Conservation (phyloP, 2,888 invertebrate genomes). For the Pristionchus japonicus region DNA sequence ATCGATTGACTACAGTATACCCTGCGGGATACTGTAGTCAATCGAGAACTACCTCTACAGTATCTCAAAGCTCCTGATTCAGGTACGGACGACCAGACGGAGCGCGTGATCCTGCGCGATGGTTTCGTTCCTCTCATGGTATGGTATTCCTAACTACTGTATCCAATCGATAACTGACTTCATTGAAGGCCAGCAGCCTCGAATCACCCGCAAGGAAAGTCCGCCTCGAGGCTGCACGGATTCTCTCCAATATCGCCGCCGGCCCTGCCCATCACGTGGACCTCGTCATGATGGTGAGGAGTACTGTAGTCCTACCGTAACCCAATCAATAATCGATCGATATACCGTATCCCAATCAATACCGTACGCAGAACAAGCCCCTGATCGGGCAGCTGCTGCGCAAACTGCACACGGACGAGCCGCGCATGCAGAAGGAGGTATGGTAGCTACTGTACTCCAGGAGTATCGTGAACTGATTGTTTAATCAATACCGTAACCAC, state of each 20-base stretch:
- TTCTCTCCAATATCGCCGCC: conserved; percentile 44
- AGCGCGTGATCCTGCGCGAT: background rate
- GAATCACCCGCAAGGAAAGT: background rate
- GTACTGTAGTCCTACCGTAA: background rate
- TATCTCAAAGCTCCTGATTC: background rate
- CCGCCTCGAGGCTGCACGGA: conserved; percentile 44
- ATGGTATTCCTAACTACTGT: background rate
- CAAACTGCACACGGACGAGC: background rate
- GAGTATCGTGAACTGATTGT: background rate
- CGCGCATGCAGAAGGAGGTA: conserved; percentile 13
- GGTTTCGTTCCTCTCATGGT: conserved; percentile 30
- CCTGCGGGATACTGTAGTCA: too few species aligned
- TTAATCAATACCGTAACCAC: background rate
- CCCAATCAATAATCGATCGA: background rate
- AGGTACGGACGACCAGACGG: conserved; percentile 43
- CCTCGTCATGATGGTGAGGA: background rate
- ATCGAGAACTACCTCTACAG: background rate
- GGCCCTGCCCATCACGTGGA: conserved; percentile 40
- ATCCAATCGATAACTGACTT: background rate
- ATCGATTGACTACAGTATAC: background rate
- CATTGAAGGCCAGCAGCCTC: background rate
- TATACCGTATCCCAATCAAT: background rate
- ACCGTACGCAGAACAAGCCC: background rate
- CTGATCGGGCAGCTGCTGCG: background rate
- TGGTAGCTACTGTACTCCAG: background rate